Evolutionary conservation across 2,888 invertebrate genomes (phyloP), one percentile per base, ranked within the genome.

Genomic region (Amphipoea lucens): DNA sequence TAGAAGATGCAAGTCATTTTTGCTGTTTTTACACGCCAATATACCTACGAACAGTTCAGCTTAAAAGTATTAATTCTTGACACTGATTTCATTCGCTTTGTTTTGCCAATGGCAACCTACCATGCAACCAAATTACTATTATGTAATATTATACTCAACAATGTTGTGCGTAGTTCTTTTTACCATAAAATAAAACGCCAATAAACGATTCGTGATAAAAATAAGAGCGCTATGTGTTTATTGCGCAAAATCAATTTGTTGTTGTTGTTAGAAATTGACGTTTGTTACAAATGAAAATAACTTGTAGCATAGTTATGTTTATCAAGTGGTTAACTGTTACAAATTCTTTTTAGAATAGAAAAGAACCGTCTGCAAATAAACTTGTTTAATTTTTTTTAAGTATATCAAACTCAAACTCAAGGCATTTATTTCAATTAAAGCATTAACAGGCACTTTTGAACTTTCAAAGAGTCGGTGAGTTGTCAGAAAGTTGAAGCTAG

Each of bases 121-220:
- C 42, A 40, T 42, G n/a, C 48, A 29, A 29, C 45, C 6, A 4
- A 62, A 40, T 14, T 12, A 85, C 40, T 51, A n/a, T 86, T 74
- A 65, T 23, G 73, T 69, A 82, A 82, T 69, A 51, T 23, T 54
- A 17, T 23, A 57, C 51, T 63, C 12, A 78, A 5, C 4, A 72
- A 51, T 66, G 14, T 42, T 20, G 23, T 45, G 20, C 70, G 60
- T 69, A 69, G 62, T 81, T 67, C 29, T 73, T 62, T 79, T 70
- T 17, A 54, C 62, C 62, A 82, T 66, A 73, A 87, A 14, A 87
- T 68, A 62, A 67, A 70, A 65, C 20, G 54, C 7, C 36, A 2
- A 76, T 87, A 85, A 87, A 88, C 81, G 54, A 23, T 45, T 65
- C 65, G 48, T 76, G 74, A 74, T 87, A 79, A 87, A 69, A 74